A percentile compares a stretch with the other conserved stretches of the same genome.
These are phyloP conservation scores for Peromyscus eremicus DNA, from an alignment of 2,797 vertebrate genomes.

Conservation along the genomic window DNA sequence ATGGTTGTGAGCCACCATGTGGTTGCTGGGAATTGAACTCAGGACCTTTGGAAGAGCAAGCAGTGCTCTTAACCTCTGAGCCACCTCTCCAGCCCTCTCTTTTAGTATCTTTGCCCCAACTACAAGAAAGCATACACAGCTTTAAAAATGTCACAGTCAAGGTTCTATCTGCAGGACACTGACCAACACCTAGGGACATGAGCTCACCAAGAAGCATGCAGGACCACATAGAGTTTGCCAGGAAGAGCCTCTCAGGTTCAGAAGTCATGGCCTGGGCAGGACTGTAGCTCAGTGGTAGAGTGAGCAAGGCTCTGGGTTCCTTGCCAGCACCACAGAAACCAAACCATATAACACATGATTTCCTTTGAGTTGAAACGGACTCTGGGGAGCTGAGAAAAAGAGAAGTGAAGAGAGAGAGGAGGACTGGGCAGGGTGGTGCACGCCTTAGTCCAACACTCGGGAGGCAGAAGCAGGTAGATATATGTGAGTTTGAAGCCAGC, in stretches of 20 bases:
- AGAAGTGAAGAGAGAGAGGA: not conserved
- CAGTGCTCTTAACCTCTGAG: no score
- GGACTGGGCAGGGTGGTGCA: not conserved
- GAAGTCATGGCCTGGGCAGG: no score
- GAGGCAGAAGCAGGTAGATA: not conserved
- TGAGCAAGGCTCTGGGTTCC: not conserved
- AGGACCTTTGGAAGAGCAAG: no score
- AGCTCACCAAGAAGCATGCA: not conserved
- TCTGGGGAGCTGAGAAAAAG: not conserved
- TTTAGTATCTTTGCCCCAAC: not conserved
- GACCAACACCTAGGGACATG: not conserved
- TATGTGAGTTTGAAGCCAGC: not conserved
- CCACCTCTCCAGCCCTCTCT: no score
- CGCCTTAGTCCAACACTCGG: not conserved
- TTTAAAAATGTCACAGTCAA: not conserved
- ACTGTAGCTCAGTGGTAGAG: not conserved
- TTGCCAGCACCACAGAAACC: not conserved
- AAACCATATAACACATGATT: not conserved
- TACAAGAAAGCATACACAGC: not conserved
- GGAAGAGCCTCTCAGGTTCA: not conserved
- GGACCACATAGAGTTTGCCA: not conserved
- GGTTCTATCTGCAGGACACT: not conserved
- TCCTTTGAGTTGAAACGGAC: not conserved
- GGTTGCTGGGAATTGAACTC: no score
- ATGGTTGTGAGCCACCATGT: no score